phyloP scores from a whole-genome alignment of 1,140 invertebrate genomes.

The Hyphantria cunea region DNA sequence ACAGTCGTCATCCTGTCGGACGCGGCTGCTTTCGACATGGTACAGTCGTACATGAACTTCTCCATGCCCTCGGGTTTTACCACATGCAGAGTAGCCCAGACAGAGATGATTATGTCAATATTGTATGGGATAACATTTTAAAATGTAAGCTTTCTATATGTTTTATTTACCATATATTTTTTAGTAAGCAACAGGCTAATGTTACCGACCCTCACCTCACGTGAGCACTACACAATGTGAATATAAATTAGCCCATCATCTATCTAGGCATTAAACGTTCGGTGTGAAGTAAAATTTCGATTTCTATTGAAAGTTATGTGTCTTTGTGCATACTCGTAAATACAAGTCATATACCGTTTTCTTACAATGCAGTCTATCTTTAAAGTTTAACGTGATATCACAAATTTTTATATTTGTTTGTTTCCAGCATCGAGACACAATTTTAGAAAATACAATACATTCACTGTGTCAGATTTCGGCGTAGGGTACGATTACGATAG shows the following conservation, averaged over 20 bases:
- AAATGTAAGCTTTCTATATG: slow-evolving; percentile 53
- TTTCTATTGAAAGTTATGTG: slow-evolving; percentile 28
- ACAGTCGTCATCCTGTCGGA: slow-evolving; percentile 70
- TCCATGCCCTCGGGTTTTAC: slow-evolving; percentile 87
- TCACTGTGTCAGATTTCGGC: slow-evolving; percentile 85
- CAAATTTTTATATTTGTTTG: slow-evolving; percentile 27
- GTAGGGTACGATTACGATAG: slow-evolving; percentile 87
- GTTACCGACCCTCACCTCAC: slow-evolving; percentile 4
- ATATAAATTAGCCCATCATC: slow-evolving; percentile 28
- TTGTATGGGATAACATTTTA: slow-evolving; percentile 87
- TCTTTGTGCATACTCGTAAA: slow-evolving; percentile 22
- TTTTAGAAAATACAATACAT: slow-evolving; percentile 86
- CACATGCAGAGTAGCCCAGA: slow-evolving; percentile 88
- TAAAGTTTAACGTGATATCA: neutral
- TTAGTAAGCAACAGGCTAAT: slow-evolving; percentile 10
- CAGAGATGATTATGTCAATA: slow-evolving; percentile 86
- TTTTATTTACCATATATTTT: slow-evolving; percentile 4
- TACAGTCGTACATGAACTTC: slow-evolving; percentile 86
- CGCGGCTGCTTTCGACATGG: slow-evolving; percentile 81
- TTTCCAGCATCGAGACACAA: slow-evolving; percentile 81
- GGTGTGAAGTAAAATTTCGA: slow-evolving; percentile 26
- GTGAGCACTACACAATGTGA: slow-evolving; percentile 32
- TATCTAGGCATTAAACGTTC: slow-evolving; percentile 19
- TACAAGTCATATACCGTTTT: slow-evolving; percentile 15
- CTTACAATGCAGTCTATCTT: neutral